phyloP scores from a whole-genome alignment of 2,888 invertebrate genomes.

The Drosophila pseudotalamancana region DNA sequence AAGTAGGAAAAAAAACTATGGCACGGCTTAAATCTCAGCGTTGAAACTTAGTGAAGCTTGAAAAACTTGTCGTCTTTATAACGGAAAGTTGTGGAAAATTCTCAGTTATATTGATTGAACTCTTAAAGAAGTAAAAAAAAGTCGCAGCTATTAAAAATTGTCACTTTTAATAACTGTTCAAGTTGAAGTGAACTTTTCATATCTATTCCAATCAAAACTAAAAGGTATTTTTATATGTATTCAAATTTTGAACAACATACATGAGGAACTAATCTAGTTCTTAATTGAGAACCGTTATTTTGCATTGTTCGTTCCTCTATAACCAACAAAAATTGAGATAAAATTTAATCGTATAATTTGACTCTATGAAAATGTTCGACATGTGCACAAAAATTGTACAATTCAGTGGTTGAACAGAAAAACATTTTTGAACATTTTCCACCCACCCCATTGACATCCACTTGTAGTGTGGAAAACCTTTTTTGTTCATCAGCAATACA shows the following conservation, averaged over 20 bases:
- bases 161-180: not conserved
- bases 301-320: not conserved
- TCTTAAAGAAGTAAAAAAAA: not conserved
- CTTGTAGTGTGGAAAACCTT: not conserved
- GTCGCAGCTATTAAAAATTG: not conserved
- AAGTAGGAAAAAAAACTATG: slow-evolving; percentile 3
- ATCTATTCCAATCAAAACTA: no score
- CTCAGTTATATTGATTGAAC: slow-evolving; percentile 20
- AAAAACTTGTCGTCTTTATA: no score
- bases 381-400: no score
- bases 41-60: slow-evolving; percentile 9
- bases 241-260: no score
- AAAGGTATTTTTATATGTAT: no score
- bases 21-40: slow-evolving; percentile 17
- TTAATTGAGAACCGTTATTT: not conserved
- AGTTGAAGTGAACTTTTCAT: no score
- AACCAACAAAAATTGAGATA: not conserved
- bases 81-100: slow-evolving; percentile 17
- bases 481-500: slow-evolving; percentile 26
- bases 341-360: not conserved
- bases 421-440: no score
- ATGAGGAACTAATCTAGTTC: no score
- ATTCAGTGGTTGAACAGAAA: not conserved
- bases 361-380: not conserved
- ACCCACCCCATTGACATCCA: not conserved